Evolutionary conservation across 2,113 vertebrate species (phyloP).

Genomic region (Campylorhamphus procurvoides): DNA sequence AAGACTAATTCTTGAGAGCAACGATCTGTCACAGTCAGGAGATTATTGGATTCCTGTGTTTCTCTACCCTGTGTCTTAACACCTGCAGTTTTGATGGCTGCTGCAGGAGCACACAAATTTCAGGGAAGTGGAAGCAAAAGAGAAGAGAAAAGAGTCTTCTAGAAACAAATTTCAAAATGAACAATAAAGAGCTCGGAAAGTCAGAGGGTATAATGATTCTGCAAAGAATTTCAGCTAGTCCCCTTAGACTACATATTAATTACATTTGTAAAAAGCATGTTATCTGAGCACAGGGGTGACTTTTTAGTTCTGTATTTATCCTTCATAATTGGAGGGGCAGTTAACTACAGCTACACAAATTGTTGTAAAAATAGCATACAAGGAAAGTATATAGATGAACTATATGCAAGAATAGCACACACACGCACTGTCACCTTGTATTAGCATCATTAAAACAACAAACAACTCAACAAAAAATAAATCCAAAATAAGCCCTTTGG

Average conservation of each 20-base stretch:
- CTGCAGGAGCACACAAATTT: not conserved
- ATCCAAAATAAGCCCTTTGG: not conserved
- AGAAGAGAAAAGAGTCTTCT: not conserved
- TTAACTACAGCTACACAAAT: not conserved
- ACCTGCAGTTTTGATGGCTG: not conserved
- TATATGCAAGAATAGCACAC: not conserved
- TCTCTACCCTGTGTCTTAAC: not conserved
- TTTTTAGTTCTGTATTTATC: not conserved
- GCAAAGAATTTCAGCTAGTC: not conserved
- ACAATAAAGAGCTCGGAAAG: not conserved
- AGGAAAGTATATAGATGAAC: not conserved
- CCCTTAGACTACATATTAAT: not conserved
- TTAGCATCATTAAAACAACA: not conserved
- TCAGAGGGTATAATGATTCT: not conserved
- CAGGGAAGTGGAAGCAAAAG: not conserved
- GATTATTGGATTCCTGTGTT: not conserved
- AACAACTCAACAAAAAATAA: not conserved
- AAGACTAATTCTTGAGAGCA: not conserved
- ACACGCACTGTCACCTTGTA: not conserved
- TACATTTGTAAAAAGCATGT: not conserved
- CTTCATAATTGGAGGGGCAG: not conserved
- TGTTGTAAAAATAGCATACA: not conserved
- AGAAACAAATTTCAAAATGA: not conserved
- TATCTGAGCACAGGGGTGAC: not conserved
- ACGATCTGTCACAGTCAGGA: not conserved